These are phyloP conservation scores for Nezara viridula DNA, from an alignment of 2,888 invertebrate species.

Conservation along the genomic window DNA sequence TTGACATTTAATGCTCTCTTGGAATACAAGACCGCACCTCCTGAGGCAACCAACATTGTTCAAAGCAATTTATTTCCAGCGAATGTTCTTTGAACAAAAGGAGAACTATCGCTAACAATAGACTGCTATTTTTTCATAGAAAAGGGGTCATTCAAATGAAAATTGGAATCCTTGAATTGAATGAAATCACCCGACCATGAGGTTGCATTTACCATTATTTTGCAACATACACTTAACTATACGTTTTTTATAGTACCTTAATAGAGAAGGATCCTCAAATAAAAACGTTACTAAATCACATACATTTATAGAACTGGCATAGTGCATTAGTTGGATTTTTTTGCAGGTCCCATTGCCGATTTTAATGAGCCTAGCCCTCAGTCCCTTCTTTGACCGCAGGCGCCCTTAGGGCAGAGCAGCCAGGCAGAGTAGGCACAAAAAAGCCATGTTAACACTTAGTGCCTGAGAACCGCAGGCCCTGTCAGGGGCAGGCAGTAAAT, in stretches of 20 bases:
- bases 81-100: neutral
- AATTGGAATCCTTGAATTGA: neutral
- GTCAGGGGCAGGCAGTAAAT: constrained; percentile 39
- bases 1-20: constrained; percentile 24
- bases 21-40: constrained; percentile 36
- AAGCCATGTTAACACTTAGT: constrained; percentile 40
- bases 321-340: neutral
- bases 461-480: constrained; percentile 11
- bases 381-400: constrained; percentile 6
- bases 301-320: neutral
- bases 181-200: neutral
- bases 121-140: neutral
- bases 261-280: neutral
- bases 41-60: constrained; percentile 8
- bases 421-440: constrained; percentile 10
- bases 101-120: neutral
- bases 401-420: neutral
- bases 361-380: neutral
- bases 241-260: neutral
- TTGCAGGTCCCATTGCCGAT: neutral
- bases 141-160: neutral
- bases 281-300: constrained; percentile 29
- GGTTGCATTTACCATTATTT: neutral
- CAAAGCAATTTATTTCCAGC: neutral
- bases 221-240: too few species aligned